phyloP scores from a whole-genome alignment of 2,888 invertebrate genomes.

The Drosophila rellima region DNA sequence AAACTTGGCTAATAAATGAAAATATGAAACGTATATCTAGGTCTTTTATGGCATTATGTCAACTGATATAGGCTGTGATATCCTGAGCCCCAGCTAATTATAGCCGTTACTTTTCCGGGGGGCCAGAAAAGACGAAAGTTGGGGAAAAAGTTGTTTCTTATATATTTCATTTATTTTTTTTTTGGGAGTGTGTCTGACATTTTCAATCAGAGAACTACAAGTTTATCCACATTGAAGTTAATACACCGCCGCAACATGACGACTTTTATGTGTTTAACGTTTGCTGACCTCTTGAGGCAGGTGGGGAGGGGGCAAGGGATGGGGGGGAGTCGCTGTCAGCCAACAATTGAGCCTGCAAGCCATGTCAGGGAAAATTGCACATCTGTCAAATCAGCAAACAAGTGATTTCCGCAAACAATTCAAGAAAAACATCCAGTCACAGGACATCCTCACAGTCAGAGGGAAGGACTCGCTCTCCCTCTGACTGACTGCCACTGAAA shows the following conservation, averaged over 20 bases:
- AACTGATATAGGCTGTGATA: slow-evolving; percentile 48
- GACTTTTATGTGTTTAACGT: slow-evolving; percentile 29
- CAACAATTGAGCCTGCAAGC: slow-evolving; percentile 59
- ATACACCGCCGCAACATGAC: slow-evolving; percentile 9
- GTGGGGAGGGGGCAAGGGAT: neutral
- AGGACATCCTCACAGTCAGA: slow-evolving; percentile 3
- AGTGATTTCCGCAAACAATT: slow-evolving; percentile 83
- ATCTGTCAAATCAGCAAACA: slow-evolving; percentile 82
- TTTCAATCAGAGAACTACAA: slow-evolving; percentile 67
- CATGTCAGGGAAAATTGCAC: slow-evolving; percentile 81
- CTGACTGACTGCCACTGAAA: slow-evolving; percentile 13
- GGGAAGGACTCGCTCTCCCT: slow-evolving; percentile 5
- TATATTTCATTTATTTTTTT: slow-evolving; percentile 34
- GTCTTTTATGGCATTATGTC: slow-evolving; percentile 41
- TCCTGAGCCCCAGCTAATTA: slow-evolving; percentile 62
- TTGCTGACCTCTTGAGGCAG: slow-evolving; percentile 17
- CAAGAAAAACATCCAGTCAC: slow-evolving; percentile 75
- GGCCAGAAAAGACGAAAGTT: neutral
- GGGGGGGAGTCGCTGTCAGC: slow-evolving; percentile 20
- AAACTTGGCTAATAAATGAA: slow-evolving; percentile 79
- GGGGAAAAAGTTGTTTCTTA: slow-evolving; percentile 34
- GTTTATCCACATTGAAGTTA: neutral
- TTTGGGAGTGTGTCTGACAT: slow-evolving; percentile 66
- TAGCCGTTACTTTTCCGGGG: slow-evolving; percentile 32
- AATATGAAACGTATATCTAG: slow-evolving; percentile 65